Evolutionary conservation across 2,888 invertebrate genomes (phyloP), one percentile per base, ranked within the genome.

Genomic region (Drosophila eohydei): DNA sequence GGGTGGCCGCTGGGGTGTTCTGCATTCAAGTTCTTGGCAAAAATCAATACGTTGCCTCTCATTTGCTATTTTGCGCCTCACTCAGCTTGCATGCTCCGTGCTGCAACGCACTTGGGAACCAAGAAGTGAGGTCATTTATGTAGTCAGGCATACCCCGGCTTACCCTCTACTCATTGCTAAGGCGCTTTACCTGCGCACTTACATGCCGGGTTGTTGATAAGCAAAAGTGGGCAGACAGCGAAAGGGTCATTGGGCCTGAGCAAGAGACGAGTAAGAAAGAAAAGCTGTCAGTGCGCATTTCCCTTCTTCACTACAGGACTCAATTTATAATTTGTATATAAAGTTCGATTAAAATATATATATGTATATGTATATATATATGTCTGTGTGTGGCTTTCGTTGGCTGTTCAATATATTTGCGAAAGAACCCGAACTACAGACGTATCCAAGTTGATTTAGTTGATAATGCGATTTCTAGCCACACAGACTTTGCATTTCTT

Each of bases 291-390:
- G 40, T 81, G 77, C 78, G 79, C 81, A 82, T 86, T 83, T 69
- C 65, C 59, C 61, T 59, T 52, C 50, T 52, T 12, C 55, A 30
- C 21, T 40, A 12, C 12, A 36, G 36, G 34, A 34, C 50, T 71
- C 62, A 61, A 67, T 74, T 74, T 71, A 83, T 85, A 83, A 83
- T 85, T 83, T 83, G 78, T n/a, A n/a, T n/a, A n/a, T n/a, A n/a
- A n/a, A n/a, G n/a, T n/a, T n/a, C n/a, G n/a, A n/a, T n/a, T n/a
- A n/a, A n/a, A n/a, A n/a, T n/a, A 40, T 50, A 21, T 34, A 11
- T 3, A 4, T 36, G 12, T 11, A 12, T 36, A 12, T 12, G 12
- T 36, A 21, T 40, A 9, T n/a, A n/a, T 40, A n/a, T 40, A 4
- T 40, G 38, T 14, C n/a, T 40, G 14, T 40, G 38, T 40, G 38